Evolutionary conservation across 2,888 invertebrate species (phyloP), one percentile per base, ranked within the genome.

Genomic region (Caenorhabditis doughertyi): DNA sequence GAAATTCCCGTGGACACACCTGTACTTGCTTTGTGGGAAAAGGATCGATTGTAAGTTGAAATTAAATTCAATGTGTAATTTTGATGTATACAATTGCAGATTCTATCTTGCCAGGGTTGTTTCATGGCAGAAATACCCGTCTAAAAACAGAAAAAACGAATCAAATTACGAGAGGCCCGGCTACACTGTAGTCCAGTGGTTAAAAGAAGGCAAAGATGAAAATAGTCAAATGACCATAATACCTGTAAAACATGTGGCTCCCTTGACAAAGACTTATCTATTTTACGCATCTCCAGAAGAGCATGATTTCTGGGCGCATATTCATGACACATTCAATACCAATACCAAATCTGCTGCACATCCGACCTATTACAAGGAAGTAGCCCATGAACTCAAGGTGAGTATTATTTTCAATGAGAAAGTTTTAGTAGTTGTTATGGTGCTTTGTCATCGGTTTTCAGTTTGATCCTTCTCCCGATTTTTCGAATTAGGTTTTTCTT

Each of bases 41-140:
- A 5, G 2, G 18, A 56, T 18, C 8, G 18, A 7, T 7, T 11
- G 53, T 47, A 21, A 56, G 55, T 42, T 25, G 18, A 13, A 3
- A 23, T 42, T 13, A 42, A 42, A 16, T 11, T 42, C 42, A 42
- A 42, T 42, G 5, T 42, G 11, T 42, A 42, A 13, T 11, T n/a
- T n/a, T n/a, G 16, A 16, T 13, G 42, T 42, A 42, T 13, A 3
- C 42, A 3, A 35, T 42, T 42, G 16, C 44, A 47, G 44, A 18
- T 47, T 47, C 44, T 47, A 8, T 2, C 55, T 70, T 4, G 77
- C 42, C 23, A 8, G n/a, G n/a, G 70, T 62, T 1, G 18, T 44
- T 1, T 23, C 23, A n/a, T 77, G 77, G 77, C 25, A 51, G 5
- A n/a, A 51, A 3, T 77, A 42, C 23, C 77, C 77, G 16, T 42